These are phyloP conservation scores for Mastacembelus armatus DNA, from an alignment of 2,797 vertebrate species.

Conservation along the genomic window DNA sequence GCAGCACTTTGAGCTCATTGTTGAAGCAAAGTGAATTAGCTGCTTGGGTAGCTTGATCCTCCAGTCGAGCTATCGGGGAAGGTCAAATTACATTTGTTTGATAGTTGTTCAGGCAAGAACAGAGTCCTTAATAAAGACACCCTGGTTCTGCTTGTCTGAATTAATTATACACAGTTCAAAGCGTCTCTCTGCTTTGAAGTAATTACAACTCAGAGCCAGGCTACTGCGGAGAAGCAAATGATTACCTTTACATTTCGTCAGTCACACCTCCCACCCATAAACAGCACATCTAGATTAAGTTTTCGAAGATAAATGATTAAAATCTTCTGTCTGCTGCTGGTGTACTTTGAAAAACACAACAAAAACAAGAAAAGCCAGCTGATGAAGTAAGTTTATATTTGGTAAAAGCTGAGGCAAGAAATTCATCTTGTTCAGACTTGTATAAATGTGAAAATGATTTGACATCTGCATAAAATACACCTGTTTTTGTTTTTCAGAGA, in stretches of 20 bases:
- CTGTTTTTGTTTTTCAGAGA: background rate
- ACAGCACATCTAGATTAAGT: constrained; percentile 9
- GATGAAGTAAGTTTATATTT: background rate
- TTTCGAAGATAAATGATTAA: background rate
- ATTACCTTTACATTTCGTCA: constrained; percentile 44
- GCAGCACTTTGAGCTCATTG: constrained; percentile 33
- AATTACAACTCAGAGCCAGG: constrained; percentile 57
- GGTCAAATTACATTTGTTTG: constrained; percentile 71
- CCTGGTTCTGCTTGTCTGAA: constrained; percentile 61
- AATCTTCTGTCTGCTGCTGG: background rate
- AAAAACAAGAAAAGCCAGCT: constrained; percentile 2
- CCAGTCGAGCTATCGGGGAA: constrained; percentile 47
- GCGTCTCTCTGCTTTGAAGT: constrained; percentile 59
- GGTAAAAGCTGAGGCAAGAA: background rate
- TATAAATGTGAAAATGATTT: background rate
- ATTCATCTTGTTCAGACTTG: constrained; percentile 1
- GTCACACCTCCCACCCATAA: constrained; percentile 19
- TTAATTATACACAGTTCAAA: constrained; percentile 73
- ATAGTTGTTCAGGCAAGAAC: constrained; percentile 64
- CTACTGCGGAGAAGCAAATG: constrained; percentile 44
- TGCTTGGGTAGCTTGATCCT: constrained; percentile 62
- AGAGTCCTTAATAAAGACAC: constrained; percentile 67
- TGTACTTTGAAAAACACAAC: background rate
- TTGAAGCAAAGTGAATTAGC: constrained; percentile 57
- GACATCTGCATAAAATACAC: background rate